Conservation (phyloP, 2,113 vertebrate species). For the Todiramphus chloris region DNA sequence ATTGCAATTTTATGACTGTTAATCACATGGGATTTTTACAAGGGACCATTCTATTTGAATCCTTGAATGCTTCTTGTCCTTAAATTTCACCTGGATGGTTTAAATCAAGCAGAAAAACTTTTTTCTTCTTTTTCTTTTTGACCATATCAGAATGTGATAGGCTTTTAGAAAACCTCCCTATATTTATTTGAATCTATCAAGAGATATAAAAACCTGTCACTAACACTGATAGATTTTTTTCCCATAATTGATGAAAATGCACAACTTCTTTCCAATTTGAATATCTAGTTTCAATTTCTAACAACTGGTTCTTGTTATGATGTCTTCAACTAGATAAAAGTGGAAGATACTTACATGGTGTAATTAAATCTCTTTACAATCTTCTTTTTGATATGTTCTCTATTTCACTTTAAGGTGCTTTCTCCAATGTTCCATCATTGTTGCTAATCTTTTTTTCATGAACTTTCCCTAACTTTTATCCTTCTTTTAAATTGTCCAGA, state of each 20-base stretch:
- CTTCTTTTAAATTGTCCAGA: neutral
- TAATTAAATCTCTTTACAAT: neutral
- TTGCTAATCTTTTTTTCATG: neutral
- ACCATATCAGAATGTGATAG: neutral
- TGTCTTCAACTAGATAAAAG: neutral
- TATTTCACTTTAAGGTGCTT: neutral
- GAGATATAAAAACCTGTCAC: neutral
- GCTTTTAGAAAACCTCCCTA: neutral
- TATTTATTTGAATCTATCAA: neutral
- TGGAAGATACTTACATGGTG: neutral
- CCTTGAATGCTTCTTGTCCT: neutral
- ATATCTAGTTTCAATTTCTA: conserved; percentile 4
- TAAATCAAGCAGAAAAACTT: neutral
- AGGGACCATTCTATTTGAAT: neutral
- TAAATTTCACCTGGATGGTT: neutral
- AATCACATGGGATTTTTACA: neutral
- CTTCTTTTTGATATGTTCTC: neutral
- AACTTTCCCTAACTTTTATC: neutral
- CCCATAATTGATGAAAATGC: conserved; percentile 4
- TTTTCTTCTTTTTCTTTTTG: neutral
- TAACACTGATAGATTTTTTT: neutral
- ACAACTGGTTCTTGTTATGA: neutral
- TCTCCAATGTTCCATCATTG: neutral
- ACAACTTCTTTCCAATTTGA: neutral
- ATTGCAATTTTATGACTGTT: neutral